These are phyloP conservation scores for Chaenocephalus aceratus DNA, from an alignment of 2,113 vertebrate species.

Conservation along the genomic window DNA sequence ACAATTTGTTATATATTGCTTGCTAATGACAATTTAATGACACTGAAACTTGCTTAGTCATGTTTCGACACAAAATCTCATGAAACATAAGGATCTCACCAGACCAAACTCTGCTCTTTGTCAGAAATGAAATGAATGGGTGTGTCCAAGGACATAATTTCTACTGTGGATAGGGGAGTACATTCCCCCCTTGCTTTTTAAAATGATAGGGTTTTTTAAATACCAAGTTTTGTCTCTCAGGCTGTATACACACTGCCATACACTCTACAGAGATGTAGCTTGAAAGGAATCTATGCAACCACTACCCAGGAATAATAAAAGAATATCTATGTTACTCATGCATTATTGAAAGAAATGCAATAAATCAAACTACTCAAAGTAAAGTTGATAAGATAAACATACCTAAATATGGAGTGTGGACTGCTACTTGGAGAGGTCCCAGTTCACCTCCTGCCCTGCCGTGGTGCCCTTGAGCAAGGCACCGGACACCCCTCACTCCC, in stretches of 20 bases:
- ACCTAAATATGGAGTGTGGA: too few species aligned
- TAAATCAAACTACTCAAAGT: too few species aligned
- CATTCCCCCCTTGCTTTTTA: background rate
- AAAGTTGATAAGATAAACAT: too few species aligned
- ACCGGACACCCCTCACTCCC: too few species aligned
- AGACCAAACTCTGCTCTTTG: background rate
- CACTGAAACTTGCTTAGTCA: background rate
- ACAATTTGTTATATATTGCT: background rate
- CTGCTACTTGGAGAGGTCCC: too few species aligned
- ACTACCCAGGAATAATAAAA: background rate
- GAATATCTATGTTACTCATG: too few species aligned
- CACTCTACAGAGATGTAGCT: background rate
- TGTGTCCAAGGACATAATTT: background rate
- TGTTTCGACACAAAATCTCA: background rate
- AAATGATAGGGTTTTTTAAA: background rate
- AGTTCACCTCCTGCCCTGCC: too few species aligned
- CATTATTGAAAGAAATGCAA: too few species aligned
- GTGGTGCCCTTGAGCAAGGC: too few species aligned
- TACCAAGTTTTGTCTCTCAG: background rate
- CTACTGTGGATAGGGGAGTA: background rate
- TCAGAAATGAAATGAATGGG: background rate
- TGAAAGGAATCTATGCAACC: background rate
- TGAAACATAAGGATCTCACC: background rate
- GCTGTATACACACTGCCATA: background rate
- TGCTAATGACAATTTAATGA: background rate